phyloP scores from a whole-genome alignment of 2,797 vertebrate genomes.

The Gadopsis bispinosus region DNA sequence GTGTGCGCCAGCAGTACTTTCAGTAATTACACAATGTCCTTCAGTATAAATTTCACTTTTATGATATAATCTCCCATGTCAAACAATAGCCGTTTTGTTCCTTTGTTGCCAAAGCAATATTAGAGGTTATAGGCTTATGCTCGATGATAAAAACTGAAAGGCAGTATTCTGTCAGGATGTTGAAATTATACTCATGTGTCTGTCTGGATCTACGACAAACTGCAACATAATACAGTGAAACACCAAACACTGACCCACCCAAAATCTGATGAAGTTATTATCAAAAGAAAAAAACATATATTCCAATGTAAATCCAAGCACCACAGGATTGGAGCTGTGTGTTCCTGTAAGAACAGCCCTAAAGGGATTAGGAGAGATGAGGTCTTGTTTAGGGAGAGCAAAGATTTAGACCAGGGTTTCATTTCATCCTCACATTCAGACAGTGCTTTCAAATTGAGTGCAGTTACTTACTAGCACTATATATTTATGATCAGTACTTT shows the following conservation, averaged over 20 bases:
- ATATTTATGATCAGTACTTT: slow-evolving; percentile 10
- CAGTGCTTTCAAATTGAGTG: slow-evolving; percentile 18
- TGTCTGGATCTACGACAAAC: slow-evolving; percentile 43
- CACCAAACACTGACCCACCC: slow-evolving; percentile 38
- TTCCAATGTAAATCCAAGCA: slow-evolving; percentile 39
- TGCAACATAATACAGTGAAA: slow-evolving; percentile 54
- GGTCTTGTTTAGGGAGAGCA: slow-evolving; percentile 56
- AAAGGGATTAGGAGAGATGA: slow-evolving; percentile 49
- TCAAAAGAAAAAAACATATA: slow-evolving; percentile 43
- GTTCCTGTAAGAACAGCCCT: slow-evolving; percentile 53
- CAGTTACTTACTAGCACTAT: slow-evolving; percentile 3
- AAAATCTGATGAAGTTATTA: slow-evolving; percentile 60
- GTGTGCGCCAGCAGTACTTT: slow-evolving; percentile 68
- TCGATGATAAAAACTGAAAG: slow-evolving; percentile 52
- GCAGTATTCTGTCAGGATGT: slow-evolving; percentile 62
- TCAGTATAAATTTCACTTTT: slow-evolving; percentile 78
- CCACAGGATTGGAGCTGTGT: slow-evolving; percentile 19
- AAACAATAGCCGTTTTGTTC: slow-evolving; percentile 76
- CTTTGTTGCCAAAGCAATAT: slow-evolving; percentile 76
- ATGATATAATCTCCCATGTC: slow-evolving; percentile 79
- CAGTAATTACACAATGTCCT: slow-evolving; percentile 74
- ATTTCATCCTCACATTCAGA: slow-evolving; percentile 53
- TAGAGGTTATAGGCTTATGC: slow-evolving; percentile 63
- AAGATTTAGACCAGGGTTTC: slow-evolving; percentile 66
- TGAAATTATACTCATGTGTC: slow-evolving; percentile 43